phyloP scores from a whole-genome alignment of 1,140 invertebrate species.

The Euura saliciscinereae region DNA sequence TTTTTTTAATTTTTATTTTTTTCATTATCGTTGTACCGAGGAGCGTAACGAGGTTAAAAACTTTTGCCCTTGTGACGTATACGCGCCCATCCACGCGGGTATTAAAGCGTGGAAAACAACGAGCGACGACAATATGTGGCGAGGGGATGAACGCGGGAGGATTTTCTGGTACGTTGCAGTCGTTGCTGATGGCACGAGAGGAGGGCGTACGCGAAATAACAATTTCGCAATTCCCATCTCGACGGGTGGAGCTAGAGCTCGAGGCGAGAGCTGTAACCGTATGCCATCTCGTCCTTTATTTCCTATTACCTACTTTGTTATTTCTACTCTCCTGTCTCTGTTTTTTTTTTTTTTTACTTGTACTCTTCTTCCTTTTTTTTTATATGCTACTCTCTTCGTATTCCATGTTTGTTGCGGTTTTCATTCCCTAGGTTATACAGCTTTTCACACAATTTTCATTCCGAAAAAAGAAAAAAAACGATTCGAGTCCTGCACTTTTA shows the following conservation, averaged over 20 bases:
- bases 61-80: no score
- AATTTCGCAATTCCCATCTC: conserved; percentile 26
- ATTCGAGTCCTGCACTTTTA: no score
- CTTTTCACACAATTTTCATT: conserved; percentile 19
- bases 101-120: no score
- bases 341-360: not conserved
- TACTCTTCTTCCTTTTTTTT: conserved; percentile 28
- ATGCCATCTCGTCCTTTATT: not conserved
- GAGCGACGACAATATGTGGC: no score
- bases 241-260: not conserved
- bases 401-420: not conserved
- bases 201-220: conserved; percentile 34
- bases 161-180: no score
- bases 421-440: conserved; percentile 10
- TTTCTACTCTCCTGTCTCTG: not conserved
- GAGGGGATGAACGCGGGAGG: no score
- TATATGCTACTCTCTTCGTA: not conserved
- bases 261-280: not conserved
- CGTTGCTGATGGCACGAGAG: no score
- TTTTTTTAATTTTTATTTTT: no score
- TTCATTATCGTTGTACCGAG: no score
- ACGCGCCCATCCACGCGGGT: no score
- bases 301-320: conserved; percentile 7
- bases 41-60: no score
- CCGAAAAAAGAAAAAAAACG: not conserved